Evolutionary conservation across 2,797 vertebrate species (phyloP), one percentile per base, ranked within the genome.

Genomic region (Limosa lapponica): DNA sequence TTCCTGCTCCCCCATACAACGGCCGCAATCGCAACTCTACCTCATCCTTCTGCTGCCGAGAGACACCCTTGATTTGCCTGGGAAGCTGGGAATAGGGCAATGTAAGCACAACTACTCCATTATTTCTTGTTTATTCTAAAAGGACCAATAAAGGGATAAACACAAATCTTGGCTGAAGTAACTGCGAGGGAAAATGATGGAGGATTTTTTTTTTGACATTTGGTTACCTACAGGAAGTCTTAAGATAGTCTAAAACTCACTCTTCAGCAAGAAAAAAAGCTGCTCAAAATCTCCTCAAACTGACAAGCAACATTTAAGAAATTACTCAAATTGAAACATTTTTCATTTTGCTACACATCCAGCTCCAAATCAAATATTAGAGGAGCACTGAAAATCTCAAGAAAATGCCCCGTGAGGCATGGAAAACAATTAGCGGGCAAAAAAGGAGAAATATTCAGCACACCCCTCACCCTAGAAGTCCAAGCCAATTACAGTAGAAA

Each of bases 401-500:
- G 87, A 93, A 95, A 95, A 93, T 90, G 77, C 48, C 85, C 62
- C 55, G 52, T 58, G 85, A 91, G 69, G 77, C 91, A 96, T 15
- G 59, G 77, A 93, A 96, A 95, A 96, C 93, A 95, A 95, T 95
- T 96, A 96, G 82, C 12, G 19, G 87, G 87, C 79, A 96, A 91
- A 94, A 94, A 96, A 89, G 61, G 64, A 85, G 72, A 86, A 3
- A 10, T 66, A 95, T 95, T 97, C 94, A 96, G 87, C 72, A 72
- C 72, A 88, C 84, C 84, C 39, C 84, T 94, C 89, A 91, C 90
- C 82, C 94, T 83, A 61, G 82, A 96, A 92, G 62, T 88, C 89
- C 91, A 92, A 95, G 96, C 89, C 96, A 96, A 96, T 96, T 96
- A 96, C 96, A 95, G 93, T 88, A 95, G 92, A 95, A 95, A 85